Percentiles rank a stretch among this genome's conserved stretches.
These are phyloP conservation scores for Sigmodon hispidus DNA, from an alignment of 2,113 vertebrate species.

Conservation along the genomic window DNA sequence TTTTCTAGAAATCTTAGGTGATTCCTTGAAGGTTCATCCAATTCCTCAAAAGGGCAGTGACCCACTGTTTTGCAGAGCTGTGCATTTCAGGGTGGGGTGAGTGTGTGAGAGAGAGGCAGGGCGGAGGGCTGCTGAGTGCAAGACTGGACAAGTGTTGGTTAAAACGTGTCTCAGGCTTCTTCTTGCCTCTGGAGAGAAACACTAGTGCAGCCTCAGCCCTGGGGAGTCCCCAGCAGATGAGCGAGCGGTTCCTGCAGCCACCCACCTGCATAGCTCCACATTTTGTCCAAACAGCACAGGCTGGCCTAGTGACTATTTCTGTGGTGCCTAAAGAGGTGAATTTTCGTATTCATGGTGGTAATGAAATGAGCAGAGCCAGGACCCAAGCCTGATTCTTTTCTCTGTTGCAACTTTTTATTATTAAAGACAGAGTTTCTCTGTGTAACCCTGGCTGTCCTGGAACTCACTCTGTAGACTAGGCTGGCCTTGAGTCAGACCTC, in stretches of 20 bases:
- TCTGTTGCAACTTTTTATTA: background rate
- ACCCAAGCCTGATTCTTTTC: no score
- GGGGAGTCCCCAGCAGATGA: background rate
- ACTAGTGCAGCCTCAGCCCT: background rate
- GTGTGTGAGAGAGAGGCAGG: background rate
- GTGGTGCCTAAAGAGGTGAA: background rate
- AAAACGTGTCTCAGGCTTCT: background rate
- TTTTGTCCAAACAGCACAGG: no score
- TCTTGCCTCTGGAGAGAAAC: background rate
- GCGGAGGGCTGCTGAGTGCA: no score
- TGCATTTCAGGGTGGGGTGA: background rate
- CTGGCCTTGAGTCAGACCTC: background rate
- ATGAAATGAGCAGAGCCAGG: background rate
- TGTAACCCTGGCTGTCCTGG: background rate
- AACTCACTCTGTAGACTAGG: background rate
- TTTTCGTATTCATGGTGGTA: background rate
- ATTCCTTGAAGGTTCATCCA: background rate
- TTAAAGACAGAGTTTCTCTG: background rate
- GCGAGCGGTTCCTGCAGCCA: background rate
- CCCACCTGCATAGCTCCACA: rapidly evolving
- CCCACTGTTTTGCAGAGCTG: background rate
- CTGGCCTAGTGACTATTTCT: background rate
- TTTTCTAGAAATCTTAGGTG: background rate
- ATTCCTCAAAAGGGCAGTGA: background rate
- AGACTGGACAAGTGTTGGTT: background rate